Evolutionary conservation across 2,113 vertebrate genomes (phyloP), one percentile per base, ranked within the genome.

Genomic region (Rhipidura dahli): DNA sequence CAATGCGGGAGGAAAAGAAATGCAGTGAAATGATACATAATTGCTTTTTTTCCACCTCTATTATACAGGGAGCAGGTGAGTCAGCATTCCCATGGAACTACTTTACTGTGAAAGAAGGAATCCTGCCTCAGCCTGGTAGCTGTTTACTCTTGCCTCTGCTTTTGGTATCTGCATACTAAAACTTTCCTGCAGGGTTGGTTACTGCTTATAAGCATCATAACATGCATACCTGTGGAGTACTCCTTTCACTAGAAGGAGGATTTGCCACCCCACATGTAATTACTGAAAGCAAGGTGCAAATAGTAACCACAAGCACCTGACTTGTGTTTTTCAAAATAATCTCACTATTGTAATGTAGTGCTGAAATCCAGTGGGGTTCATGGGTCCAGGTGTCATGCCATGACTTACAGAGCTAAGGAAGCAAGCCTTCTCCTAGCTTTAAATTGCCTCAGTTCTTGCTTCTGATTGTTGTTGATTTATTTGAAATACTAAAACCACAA

Each of bases 11-110:
- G 30, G 80, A 92, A 87, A 87, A 94, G 37, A 71, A 87, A 84
- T 33, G 49, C 45, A 26, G 27, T 44, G 70, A 84, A 95, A 87
- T 96, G 12, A 89, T 1, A 61, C 4, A 19, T 92, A 94, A 94
- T 91, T 94, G n/a, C 31, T 71, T 66, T 71, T 87, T 70, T 37
- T 87, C 59, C 69, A 51, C 15, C 28, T 92, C 89, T 71, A 1
- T 89, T 61, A 42, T 9, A 51, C 24, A 27, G 49, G 37, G 57
- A 91, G 31, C 44, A 72, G 73, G 44, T 95, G 93, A 96, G 83
- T 95, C 95, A 97, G 87, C 93, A 63, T 93, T 95, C 60, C 80
- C 77, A 68, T 9, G 80, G 61, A 89, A 37, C 40, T 77, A 11
- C n/a, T 76, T 90, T 30, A 24, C 83, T 22, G 45, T 45, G 76